Evolutionary conservation across 2,797 vertebrate species (phyloP), one percentile per base, ranked within the genome.

Genomic region (Brachyrhaphis roseni): DNA sequence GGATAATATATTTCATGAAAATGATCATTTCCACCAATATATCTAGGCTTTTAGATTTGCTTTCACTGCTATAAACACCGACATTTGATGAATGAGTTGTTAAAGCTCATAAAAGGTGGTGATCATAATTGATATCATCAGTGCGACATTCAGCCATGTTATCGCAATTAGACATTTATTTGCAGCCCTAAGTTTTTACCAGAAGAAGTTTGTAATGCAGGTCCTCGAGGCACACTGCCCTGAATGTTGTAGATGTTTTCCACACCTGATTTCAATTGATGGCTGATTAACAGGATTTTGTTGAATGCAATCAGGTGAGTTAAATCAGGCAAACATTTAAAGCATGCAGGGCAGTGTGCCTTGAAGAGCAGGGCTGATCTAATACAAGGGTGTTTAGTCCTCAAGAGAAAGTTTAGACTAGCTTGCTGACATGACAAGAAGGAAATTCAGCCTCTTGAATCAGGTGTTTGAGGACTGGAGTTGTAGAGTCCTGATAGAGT

Each of bases 91-190:
- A 41, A 43, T 70, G 23, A n/a, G 66, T n/a, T 43, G 66, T 26
- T 43, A 70, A 43, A 70, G 39, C 66, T 70, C 39, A 43, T 39
- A 68, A 68, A 41, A 68, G 36, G 64, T 41, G 64, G 18, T 68
- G 55, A 59, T 59, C 55, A 59, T 15, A 59, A 59, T 28, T 28
- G 55, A 59, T 28, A 59, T 28, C 12, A 34, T 41, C 20, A 41
- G 20, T 66, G 64, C 1, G 11, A 41, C 7, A 41, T 68, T 68
- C 13, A 43, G 39, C 39, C 12, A 26, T 0, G 10, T 41, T 23
- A 13, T 23, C 10, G 20, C 64, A 68, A 41, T 12, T 26, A 68
- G 8, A 41, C 34, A 23, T 3, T 15, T 66, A 20, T 66, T 18
- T 66, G 15, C 16, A 66, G 62, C 62, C 28, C 15, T 34, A 62